A percentile compares a stretch with the other conserved stretches of the same genome.
phyloP scores from a whole-genome alignment of 2,888 invertebrate species.

The Chaitophorus viminalis region DNA sequence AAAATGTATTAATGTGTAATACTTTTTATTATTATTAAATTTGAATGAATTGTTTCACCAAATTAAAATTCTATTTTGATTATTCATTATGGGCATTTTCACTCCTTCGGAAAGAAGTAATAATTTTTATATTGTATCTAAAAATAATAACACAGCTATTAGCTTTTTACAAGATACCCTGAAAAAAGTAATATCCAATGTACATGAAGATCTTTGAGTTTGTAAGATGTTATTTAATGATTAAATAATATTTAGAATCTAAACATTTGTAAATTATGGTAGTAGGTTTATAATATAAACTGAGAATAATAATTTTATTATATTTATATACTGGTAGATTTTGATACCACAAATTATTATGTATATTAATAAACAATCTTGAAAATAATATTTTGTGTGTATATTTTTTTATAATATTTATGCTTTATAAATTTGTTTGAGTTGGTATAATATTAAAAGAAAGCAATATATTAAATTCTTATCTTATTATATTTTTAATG shows the following conservation, averaged over 20 bases:
- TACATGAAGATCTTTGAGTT: background rate
- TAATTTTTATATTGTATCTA: slow-evolving; percentile 16
- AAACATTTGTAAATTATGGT: slow-evolving; percentile 29
- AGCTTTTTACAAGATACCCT: slow-evolving; percentile 11
- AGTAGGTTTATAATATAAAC: slow-evolving; percentile 25
- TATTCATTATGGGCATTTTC: slow-evolving; percentile 30
- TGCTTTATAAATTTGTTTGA: background rate
- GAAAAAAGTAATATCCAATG: slow-evolving; percentile 11
- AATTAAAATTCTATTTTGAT: slow-evolving; percentile 19
- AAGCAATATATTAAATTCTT: background rate
- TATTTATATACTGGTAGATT: slow-evolving; percentile 58
- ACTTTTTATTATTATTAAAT: background rate
- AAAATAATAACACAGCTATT: slow-evolving; percentile 12
- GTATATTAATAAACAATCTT: slow-evolving; percentile 54
- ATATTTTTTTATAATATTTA: background rate
- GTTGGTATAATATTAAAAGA: background rate
- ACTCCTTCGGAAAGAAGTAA: background rate
- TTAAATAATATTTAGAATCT: slow-evolving; percentile 42
- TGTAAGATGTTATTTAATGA: slow-evolving; percentile 44
- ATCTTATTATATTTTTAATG: background rate
- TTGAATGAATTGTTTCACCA: background rate
- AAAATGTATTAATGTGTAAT: background rate
- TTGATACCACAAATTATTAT: slow-evolving; percentile 55
- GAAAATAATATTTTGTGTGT: slow-evolving; percentile 34
- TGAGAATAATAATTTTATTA: slow-evolving; percentile 53